phyloP scores from a whole-genome alignment of 2,888 invertebrate genomes.

The Lasioglossum malachurum region DNA sequence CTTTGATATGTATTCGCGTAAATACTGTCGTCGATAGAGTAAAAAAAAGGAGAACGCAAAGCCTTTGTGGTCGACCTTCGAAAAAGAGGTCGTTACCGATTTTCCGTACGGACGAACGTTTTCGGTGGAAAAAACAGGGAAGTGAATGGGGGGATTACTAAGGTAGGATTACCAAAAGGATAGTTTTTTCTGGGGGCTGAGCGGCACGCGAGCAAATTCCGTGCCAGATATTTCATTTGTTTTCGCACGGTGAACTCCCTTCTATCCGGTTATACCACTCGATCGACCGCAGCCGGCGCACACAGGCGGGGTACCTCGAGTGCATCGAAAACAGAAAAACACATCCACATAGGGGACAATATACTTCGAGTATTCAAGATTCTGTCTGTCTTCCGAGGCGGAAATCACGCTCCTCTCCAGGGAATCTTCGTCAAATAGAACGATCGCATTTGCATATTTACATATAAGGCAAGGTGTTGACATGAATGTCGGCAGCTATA shows the following conservation, averaged over 20 bases:
- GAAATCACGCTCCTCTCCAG: not conserved
- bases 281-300: not conserved
- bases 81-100: not conserved
- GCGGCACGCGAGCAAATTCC: not conserved
- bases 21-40: not conserved
- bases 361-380: not conserved
- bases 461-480: no score
- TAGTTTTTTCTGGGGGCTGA: not conserved
- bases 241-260: not conserved
- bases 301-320: not conserved
- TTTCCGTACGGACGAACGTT: not conserved
- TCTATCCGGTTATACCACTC: not conserved
- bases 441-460: no score
- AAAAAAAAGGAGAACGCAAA: not conserved
- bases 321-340: constrained; percentile 1
- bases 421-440: not conserved
- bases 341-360: not conserved
- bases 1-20: not conserved
- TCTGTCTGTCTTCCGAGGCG: not conserved
- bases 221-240: not conserved
- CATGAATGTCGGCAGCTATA: no score
- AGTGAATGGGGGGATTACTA: not conserved
- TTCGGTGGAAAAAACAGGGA: not conserved
- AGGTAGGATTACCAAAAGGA: not conserved
- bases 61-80: not conserved